Evolutionary conservation across 92 coral and sea anemone species (phyloP).

Genomic region (Epizoanthus illoricatus): DNA sequence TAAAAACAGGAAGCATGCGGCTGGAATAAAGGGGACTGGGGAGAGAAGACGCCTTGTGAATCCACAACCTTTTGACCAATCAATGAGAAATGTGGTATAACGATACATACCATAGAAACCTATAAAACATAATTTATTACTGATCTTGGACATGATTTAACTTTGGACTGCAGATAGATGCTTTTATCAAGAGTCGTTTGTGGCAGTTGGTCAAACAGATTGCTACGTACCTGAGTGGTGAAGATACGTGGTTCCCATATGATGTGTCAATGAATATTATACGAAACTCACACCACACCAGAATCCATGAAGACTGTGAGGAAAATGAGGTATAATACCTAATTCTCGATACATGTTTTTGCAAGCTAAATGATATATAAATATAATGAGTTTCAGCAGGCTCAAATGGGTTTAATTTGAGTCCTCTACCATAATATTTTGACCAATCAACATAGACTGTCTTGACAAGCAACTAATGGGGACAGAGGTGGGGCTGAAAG

Average conservation of each 20-base stretch:
- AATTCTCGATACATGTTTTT: background rate
- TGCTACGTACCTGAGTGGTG: conserved; percentile 75
- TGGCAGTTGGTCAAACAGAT: conserved; percentile 81
- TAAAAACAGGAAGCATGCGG: too few relatives aligned
- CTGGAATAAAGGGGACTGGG: too few relatives aligned
- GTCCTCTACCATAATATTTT: too few relatives aligned
- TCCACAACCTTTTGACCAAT: too few relatives aligned
- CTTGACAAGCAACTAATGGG: too few relatives aligned
- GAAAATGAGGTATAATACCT: conserved; percentile 62
- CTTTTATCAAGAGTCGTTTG: conserved; percentile 73
- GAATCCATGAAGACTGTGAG: conserved; percentile 96
- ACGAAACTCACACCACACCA: conserved; percentile 82
- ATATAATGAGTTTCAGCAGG: too few relatives aligned
- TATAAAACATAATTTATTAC: background rate
- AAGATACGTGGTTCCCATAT: conserved; percentile 86
- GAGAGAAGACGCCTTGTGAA: too few relatives aligned
- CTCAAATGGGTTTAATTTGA: too few relatives aligned
- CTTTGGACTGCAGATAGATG: conserved; percentile 56
- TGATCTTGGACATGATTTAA: background rate
- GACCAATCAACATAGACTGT: too few relatives aligned
- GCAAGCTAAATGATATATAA: background rate
- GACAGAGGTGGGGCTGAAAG: too few relatives aligned
- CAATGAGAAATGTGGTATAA: too few relatives aligned
- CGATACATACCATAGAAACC: background rate
- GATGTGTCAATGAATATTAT: conserved; percentile 96